A percentile compares a stretch with the other conserved stretches of the same genome.
Conservation (phyloP, 2,797 vertebrate genomes). For the Staurois parvus region DNA sequence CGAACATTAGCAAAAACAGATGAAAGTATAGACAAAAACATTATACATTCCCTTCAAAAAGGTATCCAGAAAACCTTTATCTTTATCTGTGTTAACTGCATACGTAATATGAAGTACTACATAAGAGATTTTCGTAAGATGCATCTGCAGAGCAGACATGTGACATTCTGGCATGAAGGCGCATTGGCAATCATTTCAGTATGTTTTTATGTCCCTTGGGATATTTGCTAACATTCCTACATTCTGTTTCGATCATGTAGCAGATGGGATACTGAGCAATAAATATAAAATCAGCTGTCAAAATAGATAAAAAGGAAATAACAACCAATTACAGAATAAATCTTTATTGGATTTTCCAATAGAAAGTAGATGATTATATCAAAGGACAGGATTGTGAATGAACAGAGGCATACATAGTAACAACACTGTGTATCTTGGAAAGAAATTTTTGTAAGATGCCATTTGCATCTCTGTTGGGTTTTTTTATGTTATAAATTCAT, state of each 20-base stretch:
- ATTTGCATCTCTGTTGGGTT: too few species aligned
- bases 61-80: neutral
- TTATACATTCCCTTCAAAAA: neutral
- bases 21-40: too few species aligned
- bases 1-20: too few species aligned
- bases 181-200: constrained; percentile 42
- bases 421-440: neutral
- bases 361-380: constrained; percentile 6
- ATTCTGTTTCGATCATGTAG: constrained; percentile 45
- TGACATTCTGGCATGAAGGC: constrained; percentile 35
- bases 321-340: constrained; percentile 16
- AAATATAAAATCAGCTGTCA: constrained; percentile 40
- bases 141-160: constrained; percentile 33
- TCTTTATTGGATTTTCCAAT: constrained; percentile 18
- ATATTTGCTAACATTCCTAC: constrained; percentile 38
- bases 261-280: constrained; percentile 48
- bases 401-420: neutral
- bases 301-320: constrained; percentile 37
- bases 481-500: too few species aligned
- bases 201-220: constrained; percentile 43
- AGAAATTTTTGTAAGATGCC: too few species aligned
- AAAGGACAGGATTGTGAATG: constrained; percentile 2
- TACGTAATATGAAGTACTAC: neutral
- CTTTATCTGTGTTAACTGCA: neutral
- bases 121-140: neutral